A percentile compares a stretch with the other conserved stretches of the same genome.
phyloP scores from a whole-genome alignment of 2,113 vertebrate genomes.

The human (Homo sapiens) region DNA sequence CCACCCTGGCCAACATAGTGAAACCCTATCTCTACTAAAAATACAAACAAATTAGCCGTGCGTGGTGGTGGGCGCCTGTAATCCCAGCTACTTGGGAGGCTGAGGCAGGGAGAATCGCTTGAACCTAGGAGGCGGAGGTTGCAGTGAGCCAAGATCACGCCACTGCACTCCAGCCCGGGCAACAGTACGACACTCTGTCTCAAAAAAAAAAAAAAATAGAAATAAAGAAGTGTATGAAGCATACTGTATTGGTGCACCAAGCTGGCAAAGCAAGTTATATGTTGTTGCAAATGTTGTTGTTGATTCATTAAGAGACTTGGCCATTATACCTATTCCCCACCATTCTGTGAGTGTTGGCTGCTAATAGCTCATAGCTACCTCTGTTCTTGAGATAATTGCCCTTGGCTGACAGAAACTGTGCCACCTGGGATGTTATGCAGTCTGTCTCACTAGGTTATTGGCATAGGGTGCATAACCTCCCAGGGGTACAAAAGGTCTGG shows the following conservation, averaged over 20 bases:
- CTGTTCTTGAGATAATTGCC: neutral
- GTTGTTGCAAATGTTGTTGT: neutral
- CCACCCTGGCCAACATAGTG: too few species aligned
- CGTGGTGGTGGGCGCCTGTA: too few species aligned
- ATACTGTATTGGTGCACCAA: neutral
- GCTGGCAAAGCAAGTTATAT: neutral
- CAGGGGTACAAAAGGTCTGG: neutral
- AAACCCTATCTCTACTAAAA: too few species aligned
- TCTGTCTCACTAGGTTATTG: neutral
- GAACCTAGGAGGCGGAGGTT: too few species aligned
- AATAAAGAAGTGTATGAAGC: neutral
- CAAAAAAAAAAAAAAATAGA: too few species aligned
- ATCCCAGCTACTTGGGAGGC: too few species aligned
- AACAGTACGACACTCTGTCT: too few species aligned
- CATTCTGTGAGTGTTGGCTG: neutral
- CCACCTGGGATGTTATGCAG: neutral
- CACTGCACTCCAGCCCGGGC: too few species aligned
- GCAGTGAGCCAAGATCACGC: too few species aligned
- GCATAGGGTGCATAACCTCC: neutral
- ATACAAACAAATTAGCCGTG: too few species aligned
- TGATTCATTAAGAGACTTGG: neutral
- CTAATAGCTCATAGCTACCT: neutral
- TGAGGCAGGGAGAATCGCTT: too few species aligned
- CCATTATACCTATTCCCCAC: neutral
- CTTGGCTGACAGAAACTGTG: neutral